Evolutionary conservation across 2,888 invertebrate species (phyloP), one percentile per base, ranked within the genome.

Genomic region (Hemaris fuciformis): DNA sequence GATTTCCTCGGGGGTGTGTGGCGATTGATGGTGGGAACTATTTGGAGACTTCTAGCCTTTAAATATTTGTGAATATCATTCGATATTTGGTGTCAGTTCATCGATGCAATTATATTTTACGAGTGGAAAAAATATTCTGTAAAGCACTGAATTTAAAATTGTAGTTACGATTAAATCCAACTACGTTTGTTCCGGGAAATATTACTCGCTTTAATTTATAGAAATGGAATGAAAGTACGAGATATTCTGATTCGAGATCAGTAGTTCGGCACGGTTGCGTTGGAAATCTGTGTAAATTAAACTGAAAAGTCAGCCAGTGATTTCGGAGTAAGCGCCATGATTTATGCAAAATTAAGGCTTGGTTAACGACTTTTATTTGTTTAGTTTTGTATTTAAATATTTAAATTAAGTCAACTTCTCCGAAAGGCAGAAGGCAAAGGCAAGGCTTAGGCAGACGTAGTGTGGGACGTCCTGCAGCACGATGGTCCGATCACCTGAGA

Each of bases 1-100:
- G 57, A 61, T 57, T 56, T 58, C 57, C 57, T 45, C 13, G 20
- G 57, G 60, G 61, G 43, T 10, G 57, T 18, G 18, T 42, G 3
- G 41, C 25, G 43, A 27, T 25, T 18, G 43, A 59, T 42, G 43
- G 43, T 25, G 42, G 31, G 10, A 20, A 27, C 18, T 25, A 13
- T 38, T 38, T n/a, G n/a, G 13, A 38, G 38, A 38, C 38, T 38
- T 38, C n/a, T 38, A n/a, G 38, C 38, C 38, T n/a, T 38, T 38
- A n/a, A 38, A n/a, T 38, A 38, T n/a, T n/a, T 38, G 38, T 1
- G n/a, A n/a, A 38, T 38, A 38, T 4, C 10, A 38, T 38, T 38
- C n/a, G 38, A 38, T n/a, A 38, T n/a, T n/a, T 3, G 13, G 38
- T 38, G 5, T 38, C 4, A n/a, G n/a, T 5, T 3, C 3, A n/a